A percentile compares a stretch with the other conserved stretches of the same genome.
These are phyloP conservation scores for Bombyx mandarina DNA, from an alignment of 1,140 invertebrate genomes.

Conservation along the genomic window DNA sequence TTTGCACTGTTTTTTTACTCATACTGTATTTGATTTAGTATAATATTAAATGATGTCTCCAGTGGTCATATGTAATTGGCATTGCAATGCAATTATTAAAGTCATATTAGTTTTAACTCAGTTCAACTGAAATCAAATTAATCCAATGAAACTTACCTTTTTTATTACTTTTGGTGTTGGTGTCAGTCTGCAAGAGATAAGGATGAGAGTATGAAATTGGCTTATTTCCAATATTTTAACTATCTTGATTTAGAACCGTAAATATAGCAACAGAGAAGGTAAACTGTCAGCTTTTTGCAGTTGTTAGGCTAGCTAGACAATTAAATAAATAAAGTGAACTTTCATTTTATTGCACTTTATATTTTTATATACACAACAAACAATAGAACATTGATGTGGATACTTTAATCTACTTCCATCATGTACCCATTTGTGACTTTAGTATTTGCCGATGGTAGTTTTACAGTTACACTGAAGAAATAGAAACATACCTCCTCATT, in stretches of 20 bases:
- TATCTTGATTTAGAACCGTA: conserved; percentile 5
- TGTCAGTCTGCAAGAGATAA: conserved; percentile 60
- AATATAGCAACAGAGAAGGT: neutral
- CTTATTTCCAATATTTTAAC: conserved; percentile 12
- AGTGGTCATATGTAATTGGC: too few relatives aligned
- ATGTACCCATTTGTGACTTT: conserved; percentile 45
- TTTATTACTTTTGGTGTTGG: conserved; percentile 39
- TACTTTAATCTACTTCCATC: conserved; percentile 55
- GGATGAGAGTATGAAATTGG: conserved; percentile 15
- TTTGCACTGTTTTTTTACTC: too few relatives aligned
- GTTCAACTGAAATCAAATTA: too few relatives aligned
- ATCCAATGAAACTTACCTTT: conserved; percentile 49
- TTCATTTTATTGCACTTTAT: neutral
- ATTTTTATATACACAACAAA: too few relatives aligned
- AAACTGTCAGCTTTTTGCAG: conserved; percentile 4
- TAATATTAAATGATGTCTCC: too few relatives aligned
- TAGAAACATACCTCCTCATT: conserved; percentile 79
- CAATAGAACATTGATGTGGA: too few relatives aligned
- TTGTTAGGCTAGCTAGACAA: conserved; percentile 26
- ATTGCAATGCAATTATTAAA: too few relatives aligned
- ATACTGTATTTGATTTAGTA: too few relatives aligned
- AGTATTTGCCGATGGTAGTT: conserved; percentile 27
- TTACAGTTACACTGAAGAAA: conserved; percentile 58
- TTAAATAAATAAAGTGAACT: conserved; percentile 34
- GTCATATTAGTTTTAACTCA: too few relatives aligned